A percentile compares a stretch with the other conserved stretches of the same genome.
phyloP scores from a whole-genome alignment of 2,113 vertebrate species.

The Entelurus aequoreus region DNA sequence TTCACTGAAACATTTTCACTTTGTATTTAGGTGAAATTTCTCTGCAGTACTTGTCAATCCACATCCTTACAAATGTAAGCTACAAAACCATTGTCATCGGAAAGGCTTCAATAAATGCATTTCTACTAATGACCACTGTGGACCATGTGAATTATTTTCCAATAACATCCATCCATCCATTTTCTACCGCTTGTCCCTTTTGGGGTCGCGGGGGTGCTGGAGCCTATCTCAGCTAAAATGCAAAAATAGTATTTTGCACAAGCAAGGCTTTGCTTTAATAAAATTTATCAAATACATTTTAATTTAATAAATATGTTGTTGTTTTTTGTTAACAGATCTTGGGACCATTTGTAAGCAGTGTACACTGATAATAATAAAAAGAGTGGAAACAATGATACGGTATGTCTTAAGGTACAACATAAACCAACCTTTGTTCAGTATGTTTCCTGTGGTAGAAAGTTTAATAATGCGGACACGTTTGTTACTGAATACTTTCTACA shows the following conservation, averaged over 20 bases:
- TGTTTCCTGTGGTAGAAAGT: too few relatives aligned
- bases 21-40: conserved; percentile 4
- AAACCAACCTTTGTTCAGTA: too few relatives aligned
- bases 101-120: not conserved
- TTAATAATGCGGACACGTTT: too few relatives aligned
- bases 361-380: not conserved
- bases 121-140: conserved; percentile 2
- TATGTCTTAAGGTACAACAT: not conserved
- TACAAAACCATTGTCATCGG: conserved; percentile 4
- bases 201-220: too few relatives aligned
- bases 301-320: too few relatives aligned
- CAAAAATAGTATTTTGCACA: conserved; percentile 12
- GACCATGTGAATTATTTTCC: not conserved
- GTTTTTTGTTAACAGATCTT: not conserved
- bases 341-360: conserved; percentile 9
- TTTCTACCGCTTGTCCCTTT: too few relatives aligned
- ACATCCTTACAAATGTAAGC: not conserved
- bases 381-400: not conserved
- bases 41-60: conserved; percentile 2
- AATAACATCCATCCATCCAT: not conserved
- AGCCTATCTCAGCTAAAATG: not conserved
- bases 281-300: not conserved
- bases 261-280: conserved; percentile 5
- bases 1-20: conserved; percentile 7
- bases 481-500: too few relatives aligned